Evolutionary conservation across 2,888 invertebrate species (phyloP), one percentile per base, ranked within the genome.

Genomic region (Phortica okadai): DNA sequence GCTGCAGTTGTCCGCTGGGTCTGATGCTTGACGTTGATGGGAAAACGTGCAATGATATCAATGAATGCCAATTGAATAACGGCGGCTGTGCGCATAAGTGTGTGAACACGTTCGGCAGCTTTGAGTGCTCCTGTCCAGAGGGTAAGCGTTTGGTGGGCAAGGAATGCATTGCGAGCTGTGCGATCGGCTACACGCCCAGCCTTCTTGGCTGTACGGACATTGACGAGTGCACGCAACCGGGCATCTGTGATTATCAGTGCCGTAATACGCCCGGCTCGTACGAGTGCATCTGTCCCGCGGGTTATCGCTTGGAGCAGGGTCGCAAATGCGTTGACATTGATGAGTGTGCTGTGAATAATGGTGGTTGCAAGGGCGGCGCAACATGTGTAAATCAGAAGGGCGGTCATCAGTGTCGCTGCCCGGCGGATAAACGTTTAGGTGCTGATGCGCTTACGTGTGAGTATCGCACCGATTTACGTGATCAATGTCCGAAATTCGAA

Each of bases 281-380:
- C 59, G 91, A 92, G 78, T 96, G 96, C 87, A 89, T 90, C n/a
- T 95, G 95, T 83, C 93, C 93, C 14, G 85, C 90, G 2, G 95
- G 95, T 0, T 94, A 92, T 83, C 82, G 87, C 7, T 89, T 93
- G 6, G 91, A 91, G 6, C 11, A 89, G 16, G 92, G 92, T 70
- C 92, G 91, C 21, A 91, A 92, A 5, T 93, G 93, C 79, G 82
- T 88, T n/a, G 93, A 93, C 84, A 88, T 93, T 10, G 91, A 94
- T 83, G 94, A 94, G 87, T 94, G 94, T 80, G 82, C 90, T 11
- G 81, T 84, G 7, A 74, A 90, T 50, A 91, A 92, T 79, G 92
- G 90, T 1, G 92, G 91, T 10, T 91, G 92, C 82, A 73, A 89
- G 77, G 82, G 83, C 21, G 83, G 86, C 21, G 83, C 84, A 1